Evolutionary conservation across 1,140 invertebrate genomes (phyloP), one percentile per base, ranked within the genome.

Genomic region (Drosophila sproati): DNA sequence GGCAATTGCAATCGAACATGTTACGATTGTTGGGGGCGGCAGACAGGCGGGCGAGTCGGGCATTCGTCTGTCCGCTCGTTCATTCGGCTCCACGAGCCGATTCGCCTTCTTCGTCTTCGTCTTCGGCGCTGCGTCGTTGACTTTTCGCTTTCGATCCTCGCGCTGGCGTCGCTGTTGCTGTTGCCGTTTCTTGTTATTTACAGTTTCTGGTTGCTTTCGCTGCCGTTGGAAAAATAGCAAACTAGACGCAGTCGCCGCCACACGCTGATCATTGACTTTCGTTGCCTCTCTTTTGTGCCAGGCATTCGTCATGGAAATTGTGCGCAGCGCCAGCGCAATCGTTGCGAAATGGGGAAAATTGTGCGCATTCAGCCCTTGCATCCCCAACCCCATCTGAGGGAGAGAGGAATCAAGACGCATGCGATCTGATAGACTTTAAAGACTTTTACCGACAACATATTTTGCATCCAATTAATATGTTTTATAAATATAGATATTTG

Each of bases 181-280:
- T 85, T 86, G 82, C 75, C 70, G 83, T 88, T 88, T 83, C 85
- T 89, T 88, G 72, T 89, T 88, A 85, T 88, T 88, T 87, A 87
- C 83, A 87, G 83, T 87, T 87, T 82, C 85, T 88, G 85, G 85
- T 70, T 82, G 83, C 83, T 87, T 87, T 87, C 83, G 83, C 83
- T 88, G 79, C 73, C 83, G 82, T 87, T 87, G 82, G 78, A 86
- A 86, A 85, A 87, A 86, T 87, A 55, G 79, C 82, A 70, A 86
- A 73, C 78, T 75, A 69, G 78, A 62, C 63, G 82, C 81, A 57
- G 81, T 52, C 48, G 73, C 70, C 56, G 73, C 61, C 57, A 57
- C 62, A 54, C 56, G 61, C 83, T 83, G 83, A 89, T 89, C 83
- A 89, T 88, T 88, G 85, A 89, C 85, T 88, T 83, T 89, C 78